phyloP scores from a whole-genome alignment of 2,797 vertebrate genomes.

The Brachyrhaphis roseni region DNA sequence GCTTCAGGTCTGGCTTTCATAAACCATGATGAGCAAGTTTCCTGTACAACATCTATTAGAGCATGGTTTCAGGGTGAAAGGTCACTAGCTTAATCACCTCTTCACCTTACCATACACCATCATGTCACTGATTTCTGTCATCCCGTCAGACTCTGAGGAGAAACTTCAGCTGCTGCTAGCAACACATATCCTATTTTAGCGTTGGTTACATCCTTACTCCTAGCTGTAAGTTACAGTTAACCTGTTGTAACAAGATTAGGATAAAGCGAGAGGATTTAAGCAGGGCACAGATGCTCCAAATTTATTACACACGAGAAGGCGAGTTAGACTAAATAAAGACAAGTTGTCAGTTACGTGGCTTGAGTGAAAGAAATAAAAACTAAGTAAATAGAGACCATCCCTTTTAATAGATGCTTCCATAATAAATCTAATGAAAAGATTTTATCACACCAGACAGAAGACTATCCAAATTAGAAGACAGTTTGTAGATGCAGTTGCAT shows the following conservation, averaged over 20 bases:
- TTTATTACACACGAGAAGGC: slow-evolving; percentile 39
- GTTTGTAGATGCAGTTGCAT: background rate
- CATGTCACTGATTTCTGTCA: slow-evolving; percentile 10
- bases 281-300: slow-evolving; percentile 64
- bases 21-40: background rate
- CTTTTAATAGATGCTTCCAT: slow-evolving; percentile 8
- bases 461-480: slow-evolving; percentile 47
- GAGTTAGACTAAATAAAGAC: slow-evolving; percentile 9
- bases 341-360: slow-evolving; percentile 4
- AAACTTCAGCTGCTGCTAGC: background rate
- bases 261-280: slow-evolving; percentile 74
- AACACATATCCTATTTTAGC: slow-evolving; percentile 34
- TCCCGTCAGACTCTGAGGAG: slow-evolving; percentile 10
- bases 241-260: slow-evolving; percentile 78
- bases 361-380: background rate
- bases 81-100: background rate
- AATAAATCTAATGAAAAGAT: slow-evolving; percentile 11
- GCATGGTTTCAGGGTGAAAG: background rate
- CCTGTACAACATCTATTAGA: background rate
- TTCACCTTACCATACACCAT: background rate
- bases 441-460: background rate
- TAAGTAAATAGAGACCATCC: slow-evolving; percentile 9
- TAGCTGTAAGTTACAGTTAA: slow-evolving; percentile 65
- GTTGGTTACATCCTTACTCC: slow-evolving; percentile 60
- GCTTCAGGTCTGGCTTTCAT: background rate